These are phyloP conservation scores for Linyphia triangularis DNA, from an alignment of 2,888 invertebrate species.

Conservation along the genomic window DNA sequence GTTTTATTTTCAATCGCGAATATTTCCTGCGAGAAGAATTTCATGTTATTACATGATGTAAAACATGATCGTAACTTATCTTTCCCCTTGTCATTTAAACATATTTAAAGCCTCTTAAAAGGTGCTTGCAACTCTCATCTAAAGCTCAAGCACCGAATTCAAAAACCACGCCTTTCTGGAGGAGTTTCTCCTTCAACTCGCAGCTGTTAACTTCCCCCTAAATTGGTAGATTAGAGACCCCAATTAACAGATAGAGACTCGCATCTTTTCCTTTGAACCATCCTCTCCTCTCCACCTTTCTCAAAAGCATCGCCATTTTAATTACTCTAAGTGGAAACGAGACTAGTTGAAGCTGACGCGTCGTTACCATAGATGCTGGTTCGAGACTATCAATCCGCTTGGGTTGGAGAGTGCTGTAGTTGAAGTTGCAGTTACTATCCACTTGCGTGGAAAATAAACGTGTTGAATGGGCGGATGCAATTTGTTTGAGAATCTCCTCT, in stretches of 20 bases:
- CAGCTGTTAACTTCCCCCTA: not conserved
- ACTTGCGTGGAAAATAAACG: conserved; percentile 12
- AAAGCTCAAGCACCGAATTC: conserved; percentile 3
- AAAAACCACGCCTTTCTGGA: not conserved
- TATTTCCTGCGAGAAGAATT: too few relatives aligned
- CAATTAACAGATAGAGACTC: conserved; percentile 43
- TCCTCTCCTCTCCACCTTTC: not conserved
- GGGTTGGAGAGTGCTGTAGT: conserved; percentile 14
- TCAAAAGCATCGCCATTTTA: conserved; percentile 1
- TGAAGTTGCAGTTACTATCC: not conserved
- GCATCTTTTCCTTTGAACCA: not conserved
- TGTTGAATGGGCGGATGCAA: conserved; percentile 11
- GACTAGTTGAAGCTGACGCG: not conserved
- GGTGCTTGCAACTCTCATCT: not conserved
- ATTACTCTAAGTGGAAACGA: conserved; percentile 36
- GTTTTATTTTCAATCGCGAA: too few relatives aligned
- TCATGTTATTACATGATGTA: too few relatives aligned
- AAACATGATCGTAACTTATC: not conserved
- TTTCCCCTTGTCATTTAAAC: not conserved
- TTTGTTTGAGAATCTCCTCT: conserved; percentile 10
- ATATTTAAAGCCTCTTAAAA: not conserved
- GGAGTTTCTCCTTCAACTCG: not conserved
- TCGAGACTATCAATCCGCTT: not conserved
- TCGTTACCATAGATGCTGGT: not conserved
- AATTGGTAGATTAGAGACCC: conserved; percentile 24